These are phyloP conservation scores for Zaprionus kolodkinae DNA, from an alignment of 1,140 invertebrate species.

Conservation along the genomic window DNA sequence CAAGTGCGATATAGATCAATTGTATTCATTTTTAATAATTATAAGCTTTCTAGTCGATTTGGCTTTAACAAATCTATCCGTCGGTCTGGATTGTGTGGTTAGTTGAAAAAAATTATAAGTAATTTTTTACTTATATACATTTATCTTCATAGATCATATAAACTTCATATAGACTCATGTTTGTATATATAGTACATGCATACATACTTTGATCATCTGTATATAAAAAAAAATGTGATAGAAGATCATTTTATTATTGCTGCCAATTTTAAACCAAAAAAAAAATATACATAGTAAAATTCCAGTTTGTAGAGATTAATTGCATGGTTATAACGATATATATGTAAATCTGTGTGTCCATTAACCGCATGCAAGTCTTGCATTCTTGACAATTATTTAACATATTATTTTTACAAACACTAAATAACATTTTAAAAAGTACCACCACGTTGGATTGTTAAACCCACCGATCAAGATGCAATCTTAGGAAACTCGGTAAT, in stretches of 20 bases:
- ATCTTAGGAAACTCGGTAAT: slow-evolving; percentile 89
- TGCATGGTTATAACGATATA: slow-evolving; percentile 6
- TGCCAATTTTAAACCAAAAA: too few relatives aligned
- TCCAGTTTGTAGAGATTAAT: neutral
- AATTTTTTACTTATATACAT: neutral
- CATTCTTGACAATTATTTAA: slow-evolving; percentile 7
- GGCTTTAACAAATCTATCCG: neutral
- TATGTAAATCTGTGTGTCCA: neutral
- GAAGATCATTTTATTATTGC: neutral
- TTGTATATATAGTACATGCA: neutral
- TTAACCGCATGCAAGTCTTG: slow-evolving; percentile 23
- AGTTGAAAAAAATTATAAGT: neutral
- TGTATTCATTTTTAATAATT: neutral
- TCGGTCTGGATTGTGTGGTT: neutral
- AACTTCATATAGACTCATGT: neutral
- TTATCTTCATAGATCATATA: neutral
- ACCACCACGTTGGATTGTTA: slow-evolving; percentile 92
- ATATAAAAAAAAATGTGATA: neutral
- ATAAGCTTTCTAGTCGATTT: neutral
- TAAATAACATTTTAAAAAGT: slow-evolving; percentile 85
- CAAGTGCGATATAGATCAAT: neutral
- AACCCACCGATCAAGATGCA: slow-evolving; percentile 90
- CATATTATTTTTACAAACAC: slow-evolving; percentile 1
- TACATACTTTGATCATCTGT: neutral
- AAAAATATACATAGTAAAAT: neutral